Evolutionary conservation across 2,888 invertebrate genomes (phyloP), one percentile per base, ranked within the genome.

Genomic region (Deladenus siricidicola): DNA sequence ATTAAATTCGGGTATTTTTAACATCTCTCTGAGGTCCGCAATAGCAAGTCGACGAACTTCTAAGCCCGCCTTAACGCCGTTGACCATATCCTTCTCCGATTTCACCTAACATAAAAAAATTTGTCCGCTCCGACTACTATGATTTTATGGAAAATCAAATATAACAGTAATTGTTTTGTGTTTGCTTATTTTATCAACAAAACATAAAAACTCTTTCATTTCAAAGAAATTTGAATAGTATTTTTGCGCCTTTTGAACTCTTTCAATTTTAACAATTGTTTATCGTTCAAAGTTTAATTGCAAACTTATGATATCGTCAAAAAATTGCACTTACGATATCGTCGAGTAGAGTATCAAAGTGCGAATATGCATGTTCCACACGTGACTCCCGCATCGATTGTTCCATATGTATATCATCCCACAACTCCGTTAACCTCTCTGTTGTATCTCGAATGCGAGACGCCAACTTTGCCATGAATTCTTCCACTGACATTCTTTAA

Each of bases 21-120:
- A 51, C 52, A 51, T 21, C 14, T 8, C 17, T n/a, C 56, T 56
- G 19, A 57, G 28, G 14, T 56, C 56, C 17, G 56, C 48, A 19
- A 56, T 44, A 21, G 56, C 56, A 10, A 56, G 4, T 2, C 56
- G 56, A 2, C 30, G 28, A 29, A 29, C 56, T 6, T 56, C 56
- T 26, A 51, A 26, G 3, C 28, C 52, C 19, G 52, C 21, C 17
- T 24, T 29, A 3, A 51, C 52, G 24, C 52, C 52, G 17, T 19
- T 29, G 17, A 29, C 52, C 52, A 51, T 51, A 28, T 29, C 19
- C 30, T 51, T 28, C 19, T 51, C 52, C 10, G 52, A 24, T 51
- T 51, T 1, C n/a, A 51, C 52, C 52, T 51, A 23, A 28, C 24
- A 28, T 26, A 3, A 21, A 23, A 21, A 42, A 42, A 17, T 17